Evolutionary conservation across 2,113 vertebrate genomes (phyloP).

Genomic region (Proterorhinus semilunaris): DNA sequence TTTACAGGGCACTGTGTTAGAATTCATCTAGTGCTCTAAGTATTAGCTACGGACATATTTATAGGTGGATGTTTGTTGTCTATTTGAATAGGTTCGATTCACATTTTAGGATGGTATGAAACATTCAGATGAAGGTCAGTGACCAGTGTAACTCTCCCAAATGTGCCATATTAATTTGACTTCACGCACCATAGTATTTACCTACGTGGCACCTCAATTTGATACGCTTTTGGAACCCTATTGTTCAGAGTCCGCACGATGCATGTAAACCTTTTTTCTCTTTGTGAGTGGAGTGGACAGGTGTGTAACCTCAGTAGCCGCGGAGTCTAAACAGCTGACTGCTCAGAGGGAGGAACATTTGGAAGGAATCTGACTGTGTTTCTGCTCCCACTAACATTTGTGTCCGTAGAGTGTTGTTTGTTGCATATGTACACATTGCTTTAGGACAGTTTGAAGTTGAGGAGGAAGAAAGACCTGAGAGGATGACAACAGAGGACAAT

Average conservation of each 20-base stretch:
- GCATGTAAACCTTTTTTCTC: slow-evolving; percentile 17
- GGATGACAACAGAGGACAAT: background rate
- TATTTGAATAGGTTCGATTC: background rate
- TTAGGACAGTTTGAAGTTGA: slow-evolving; percentile 39
- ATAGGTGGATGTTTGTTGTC: background rate
- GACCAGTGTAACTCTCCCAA: too few species aligned
- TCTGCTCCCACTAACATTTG: slow-evolving; percentile 50
- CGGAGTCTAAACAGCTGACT: slow-evolving; percentile 62
- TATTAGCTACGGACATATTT: background rate
- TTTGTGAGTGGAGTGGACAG: slow-evolving; percentile 55
- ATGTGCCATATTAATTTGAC: too few species aligned
- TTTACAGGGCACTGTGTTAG: slow-evolving; percentile 41
- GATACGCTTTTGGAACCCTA: too few species aligned
- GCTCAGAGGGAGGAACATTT: slow-evolving; percentile 33
- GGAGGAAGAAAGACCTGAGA: slow-evolving; percentile 25
- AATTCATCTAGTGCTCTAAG: slow-evolving; percentile 32
- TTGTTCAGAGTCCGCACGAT: background rate
- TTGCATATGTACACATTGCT: slow-evolving; percentile 44
- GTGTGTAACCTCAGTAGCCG: slow-evolving; percentile 56
- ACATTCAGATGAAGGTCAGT: too few species aligned
- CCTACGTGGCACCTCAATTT: too few species aligned
- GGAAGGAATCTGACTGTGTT: slow-evolving; percentile 55
- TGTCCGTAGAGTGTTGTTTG: slow-evolving; percentile 53
- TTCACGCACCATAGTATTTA: too few species aligned
- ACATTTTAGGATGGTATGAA: too few species aligned